Evolutionary conservation across 1,140 invertebrate genomes (phyloP), one percentile per base, ranked within the genome.

Genomic region (Drosophila bipectinata): DNA sequence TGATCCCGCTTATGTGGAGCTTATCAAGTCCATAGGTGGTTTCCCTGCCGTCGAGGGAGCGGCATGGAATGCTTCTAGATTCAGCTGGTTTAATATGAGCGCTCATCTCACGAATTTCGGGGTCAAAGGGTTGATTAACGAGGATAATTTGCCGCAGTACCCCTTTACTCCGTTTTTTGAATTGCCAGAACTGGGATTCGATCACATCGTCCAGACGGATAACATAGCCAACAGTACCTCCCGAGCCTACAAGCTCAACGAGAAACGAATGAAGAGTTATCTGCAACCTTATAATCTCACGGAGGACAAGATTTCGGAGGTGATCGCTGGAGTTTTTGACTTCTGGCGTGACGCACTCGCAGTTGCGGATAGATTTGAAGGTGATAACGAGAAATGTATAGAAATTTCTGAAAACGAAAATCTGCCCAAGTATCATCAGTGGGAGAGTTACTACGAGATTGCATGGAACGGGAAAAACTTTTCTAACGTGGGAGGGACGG

Each of bases 1-100:
- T 10, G 68, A 83, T 61, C 78, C 82, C 59, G 85, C 79, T 74
- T 91, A 91, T 84, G 76, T 90, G 49, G 53, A 52, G 15, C 69
- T 90, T 66, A 88, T 91, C 68, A 88, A 67, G 47, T 72, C 77
- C 10, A 57, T 91, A 41, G 90, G 90, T 74, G 90, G 90, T 1
- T 91, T 91, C 44, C 90, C 90, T 10, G 90, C 90, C 4, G 68
- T 91, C 1, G 75, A 91, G 24, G 71, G 78, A 4, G n/a, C 60
- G 1, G 52, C 73, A 1, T 91, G 90, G 90, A 47, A 77, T 12
- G 24, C 79, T 10, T 47, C 64, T 9, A 85, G 62, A 10, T 91
- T 91, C 14, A 84, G 75, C 41, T 91, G 90, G 90, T 91, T 91
- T 28, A 91, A 91, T 60, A 91, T 91, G 90, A 91, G 82, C 61